Percentiles rank a stretch among this genome's conserved stretches.
Evolutionary conservation across 2,888 invertebrate species (phyloP).

Genomic region (Sericinus montela): DNA sequence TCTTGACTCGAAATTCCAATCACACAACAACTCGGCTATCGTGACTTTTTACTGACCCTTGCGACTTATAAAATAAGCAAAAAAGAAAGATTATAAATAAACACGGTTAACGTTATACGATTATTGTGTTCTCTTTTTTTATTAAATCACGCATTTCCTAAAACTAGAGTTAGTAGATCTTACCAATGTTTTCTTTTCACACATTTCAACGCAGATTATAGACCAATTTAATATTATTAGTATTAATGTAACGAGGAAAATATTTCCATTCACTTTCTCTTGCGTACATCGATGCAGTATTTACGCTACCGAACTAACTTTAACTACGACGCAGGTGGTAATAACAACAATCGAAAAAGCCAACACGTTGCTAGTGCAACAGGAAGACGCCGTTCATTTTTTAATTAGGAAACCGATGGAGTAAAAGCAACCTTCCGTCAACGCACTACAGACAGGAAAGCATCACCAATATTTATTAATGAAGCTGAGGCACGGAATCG

Average conservation of each 20-base stretch:
- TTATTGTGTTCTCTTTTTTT: no score
- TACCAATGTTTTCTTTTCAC: no score
- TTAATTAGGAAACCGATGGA: constrained; percentile 73
- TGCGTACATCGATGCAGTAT: background rate
- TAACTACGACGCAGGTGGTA: constrained; percentile 3
- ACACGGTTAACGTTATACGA: no score
- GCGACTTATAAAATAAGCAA: no score
- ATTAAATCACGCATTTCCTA: no score
- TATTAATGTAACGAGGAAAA: constrained; percentile 1
- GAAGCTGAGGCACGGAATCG: constrained; percentile 60
- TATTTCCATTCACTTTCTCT: constrained; percentile 10
- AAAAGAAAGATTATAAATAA: no score
- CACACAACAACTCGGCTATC: no score
- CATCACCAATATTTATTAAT: constrained; percentile 70
- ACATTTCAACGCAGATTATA: no score
- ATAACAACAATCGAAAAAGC: constrained; percentile 22
- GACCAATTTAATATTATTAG: no score
- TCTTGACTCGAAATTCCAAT: no score
- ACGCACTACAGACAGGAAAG: constrained; percentile 61
- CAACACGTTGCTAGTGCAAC: constrained; percentile 20
- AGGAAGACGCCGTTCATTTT: constrained; percentile 52
- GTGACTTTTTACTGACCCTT: no score
- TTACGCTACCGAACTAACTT: constrained; percentile 1
- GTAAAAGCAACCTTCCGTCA: constrained; percentile 76
- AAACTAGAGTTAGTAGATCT: no score